phyloP scores from a whole-genome alignment of 2,113 vertebrate species.

The Meriones unguiculatus region DNA sequence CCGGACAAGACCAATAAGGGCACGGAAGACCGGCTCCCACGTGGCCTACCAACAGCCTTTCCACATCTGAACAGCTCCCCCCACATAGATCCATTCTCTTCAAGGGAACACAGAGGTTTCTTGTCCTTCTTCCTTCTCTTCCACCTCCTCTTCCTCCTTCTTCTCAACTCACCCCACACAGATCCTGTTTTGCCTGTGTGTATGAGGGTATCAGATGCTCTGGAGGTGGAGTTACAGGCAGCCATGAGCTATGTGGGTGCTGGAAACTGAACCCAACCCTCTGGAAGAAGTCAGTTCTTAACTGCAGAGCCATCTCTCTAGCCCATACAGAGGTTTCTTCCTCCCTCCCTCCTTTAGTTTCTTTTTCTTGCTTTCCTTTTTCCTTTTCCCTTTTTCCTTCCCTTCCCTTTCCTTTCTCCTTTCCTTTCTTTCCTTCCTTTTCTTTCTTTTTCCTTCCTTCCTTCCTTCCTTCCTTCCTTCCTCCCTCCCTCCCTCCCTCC shows the following conservation, averaged over 20 bases:
- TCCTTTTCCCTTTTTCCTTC: accelerated
- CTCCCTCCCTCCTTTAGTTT: no score
- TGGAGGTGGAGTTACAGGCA: not conserved
- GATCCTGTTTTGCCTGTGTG: not conserved
- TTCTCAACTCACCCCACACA: not conserved
- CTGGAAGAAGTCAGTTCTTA: not conserved
- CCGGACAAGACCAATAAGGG: not conserved
- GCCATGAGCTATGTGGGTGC: not conserved
- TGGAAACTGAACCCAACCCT: not conserved
- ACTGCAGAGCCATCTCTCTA: not conserved
- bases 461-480: no score
- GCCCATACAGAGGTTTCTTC: not conserved
- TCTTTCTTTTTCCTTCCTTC: accelerated
- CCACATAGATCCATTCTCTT: not conserved
- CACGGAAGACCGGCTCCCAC: not conserved
- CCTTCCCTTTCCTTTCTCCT: accelerated
- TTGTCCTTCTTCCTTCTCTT: not conserved
- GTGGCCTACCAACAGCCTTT: not conserved
- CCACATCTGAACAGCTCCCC: not conserved
- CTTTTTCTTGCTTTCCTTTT: no score
- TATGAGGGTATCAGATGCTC: not conserved
- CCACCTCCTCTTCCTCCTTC: not conserved
- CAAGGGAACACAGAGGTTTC: not conserved
- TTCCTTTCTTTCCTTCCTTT: no score
- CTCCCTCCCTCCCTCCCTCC: not conserved